Base-by-base conservation (phyloP, 2,797 vertebrate genomes). In the Sebastes kiyomatsui region DNA sequence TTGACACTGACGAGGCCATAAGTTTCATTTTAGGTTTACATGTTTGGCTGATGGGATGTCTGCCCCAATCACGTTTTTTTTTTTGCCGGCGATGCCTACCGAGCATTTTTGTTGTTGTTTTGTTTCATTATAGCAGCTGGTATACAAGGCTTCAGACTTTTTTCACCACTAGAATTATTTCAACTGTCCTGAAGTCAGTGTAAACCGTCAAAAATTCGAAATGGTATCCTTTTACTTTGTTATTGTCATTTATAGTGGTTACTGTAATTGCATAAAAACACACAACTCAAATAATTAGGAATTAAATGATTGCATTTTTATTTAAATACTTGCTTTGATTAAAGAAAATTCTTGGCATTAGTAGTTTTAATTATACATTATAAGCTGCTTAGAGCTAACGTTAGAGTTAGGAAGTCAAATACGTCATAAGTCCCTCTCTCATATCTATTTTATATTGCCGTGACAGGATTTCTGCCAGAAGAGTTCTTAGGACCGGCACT, bases 21-120 rank as follows among this genome's bases (percentile, higher is more conserved):
- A 72, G 58, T 72, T 79, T 88, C 7, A 46, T 71, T 83, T 71
- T 35, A 38, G 33, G 52, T 66, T 55, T 7, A 32, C n/a, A 7
- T 54, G 52, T 10, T n/a, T 5, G 27, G 33, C 27, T 64, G 67
- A 81, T 58, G 3, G 52, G 35, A 71, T 65, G 52, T 54, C 42
- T 52, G 46, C 18, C 46, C 46, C 2, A 0, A 1, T 52, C 18
- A 4, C 3, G 18, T 52, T 52, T 52, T 2, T 52, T 52, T 52
- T 2, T 52, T 49, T 20, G 46, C 7, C 3, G 46, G 18, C 18
- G 18, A 52, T 52, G 46, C 18, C 46, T 52, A 52, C 46, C 18
- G 1, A 52, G 0, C 46, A 52, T 52, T 52, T 52, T 20, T 20
- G 30, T n/a, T 52, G 7, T 52, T 20, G 46, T 2, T 52, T 52